phyloP scores from a whole-genome alignment of 2,797 vertebrate species.

The Galago senegalensis region DNA sequence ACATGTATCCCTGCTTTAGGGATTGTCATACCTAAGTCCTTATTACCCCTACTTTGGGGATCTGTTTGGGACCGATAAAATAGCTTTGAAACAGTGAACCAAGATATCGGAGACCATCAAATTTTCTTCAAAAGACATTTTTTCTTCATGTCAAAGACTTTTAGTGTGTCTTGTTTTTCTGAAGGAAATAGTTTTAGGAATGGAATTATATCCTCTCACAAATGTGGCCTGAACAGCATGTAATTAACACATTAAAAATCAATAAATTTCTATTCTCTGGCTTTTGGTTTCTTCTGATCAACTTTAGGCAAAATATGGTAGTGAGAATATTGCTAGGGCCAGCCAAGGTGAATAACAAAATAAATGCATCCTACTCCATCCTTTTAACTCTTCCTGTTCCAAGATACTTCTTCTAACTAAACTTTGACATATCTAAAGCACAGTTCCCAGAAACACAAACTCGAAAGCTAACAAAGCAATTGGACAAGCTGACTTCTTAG shows the following conservation, averaged over 20 bases:
- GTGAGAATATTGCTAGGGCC: not conserved
- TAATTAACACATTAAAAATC: not conserved
- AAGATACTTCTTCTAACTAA: not conserved
- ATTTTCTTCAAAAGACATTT: not conserved
- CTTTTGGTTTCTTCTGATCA: conserved; percentile 12
- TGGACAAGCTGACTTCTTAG: not conserved
- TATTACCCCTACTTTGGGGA: not conserved
- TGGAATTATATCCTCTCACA: not conserved
- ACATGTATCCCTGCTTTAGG: not conserved
- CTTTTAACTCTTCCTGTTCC: not conserved
- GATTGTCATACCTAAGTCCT: not conserved
- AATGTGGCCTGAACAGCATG: not conserved
- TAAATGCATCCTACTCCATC: not conserved
- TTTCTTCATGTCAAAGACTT: not conserved
- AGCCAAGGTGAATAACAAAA: not conserved
- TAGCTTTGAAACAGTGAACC: not conserved
- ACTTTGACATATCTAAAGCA: not conserved
- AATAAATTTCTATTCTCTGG: not conserved
- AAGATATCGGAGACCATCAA: not conserved
- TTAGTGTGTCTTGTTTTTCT: conserved; percentile 3
- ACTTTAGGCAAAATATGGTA: not conserved
- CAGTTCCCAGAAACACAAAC: not conserved
- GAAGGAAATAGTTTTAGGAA: not conserved
- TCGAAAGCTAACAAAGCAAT: not conserved
- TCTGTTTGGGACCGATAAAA: not conserved